A percentile compares a stretch with the other conserved stretches of the same genome.
Conservation (phyloP, 2,113 vertebrate species). For the Thamnophis sirtalis region DNA sequence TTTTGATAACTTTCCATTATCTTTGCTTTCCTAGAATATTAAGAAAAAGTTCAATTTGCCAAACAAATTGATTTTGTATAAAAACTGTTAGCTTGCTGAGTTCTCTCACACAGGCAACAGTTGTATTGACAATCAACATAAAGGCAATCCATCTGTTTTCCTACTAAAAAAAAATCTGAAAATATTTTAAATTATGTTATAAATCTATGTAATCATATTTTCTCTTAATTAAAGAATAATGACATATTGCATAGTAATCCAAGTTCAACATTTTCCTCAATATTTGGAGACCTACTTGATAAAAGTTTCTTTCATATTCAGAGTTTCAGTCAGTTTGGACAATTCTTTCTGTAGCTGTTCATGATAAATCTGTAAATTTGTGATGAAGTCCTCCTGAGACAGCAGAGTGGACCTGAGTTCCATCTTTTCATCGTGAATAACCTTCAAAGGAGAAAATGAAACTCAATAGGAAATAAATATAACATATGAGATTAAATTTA, state of each 20-base stretch:
- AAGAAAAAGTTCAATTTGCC: neutral
- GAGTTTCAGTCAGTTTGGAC: slow-evolving; percentile 60
- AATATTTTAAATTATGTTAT: neutral
- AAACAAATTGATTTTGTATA: neutral
- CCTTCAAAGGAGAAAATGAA: slow-evolving; percentile 53
- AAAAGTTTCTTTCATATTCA: slow-evolving; percentile 72
- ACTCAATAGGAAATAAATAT: neutral
- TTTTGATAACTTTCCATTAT: neutral
- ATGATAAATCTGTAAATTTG: slow-evolving; percentile 65
- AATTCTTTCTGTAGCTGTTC: slow-evolving; percentile 75
- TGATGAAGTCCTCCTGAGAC: slow-evolving; percentile 74
- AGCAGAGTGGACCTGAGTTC: slow-evolving; percentile 72
- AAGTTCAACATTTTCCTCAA: neutral
- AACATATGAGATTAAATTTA: neutral
- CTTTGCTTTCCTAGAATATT: neutral
- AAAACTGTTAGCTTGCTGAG: neutral
- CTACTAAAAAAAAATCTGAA: neutral
- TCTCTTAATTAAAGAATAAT: neutral
- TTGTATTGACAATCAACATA: neutral
- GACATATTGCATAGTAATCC: neutral
- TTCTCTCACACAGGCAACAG: neutral
- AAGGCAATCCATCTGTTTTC: neutral
- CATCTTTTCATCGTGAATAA: slow-evolving; percentile 75
- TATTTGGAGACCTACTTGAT: slow-evolving; percentile 66
- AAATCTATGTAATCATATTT: neutral